Evolutionary conservation across 2,797 vertebrate genomes (phyloP).

Genomic region (Dallia pectoralis): DNA sequence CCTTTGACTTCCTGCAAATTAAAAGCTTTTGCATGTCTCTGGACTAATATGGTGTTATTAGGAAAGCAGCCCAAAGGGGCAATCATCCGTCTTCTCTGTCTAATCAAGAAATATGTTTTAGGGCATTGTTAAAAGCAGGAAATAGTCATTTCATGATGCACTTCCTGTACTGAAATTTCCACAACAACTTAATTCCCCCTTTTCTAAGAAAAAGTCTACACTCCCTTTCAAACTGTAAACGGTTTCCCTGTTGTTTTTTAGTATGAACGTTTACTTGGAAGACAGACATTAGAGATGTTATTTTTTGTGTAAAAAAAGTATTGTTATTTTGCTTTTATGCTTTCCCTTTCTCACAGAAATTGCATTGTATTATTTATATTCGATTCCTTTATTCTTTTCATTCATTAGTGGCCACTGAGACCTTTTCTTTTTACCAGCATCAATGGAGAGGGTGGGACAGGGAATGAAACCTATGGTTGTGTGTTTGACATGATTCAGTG

Average conservation of each 20-base stretch:
- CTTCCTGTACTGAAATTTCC: slow-evolving; percentile 55
- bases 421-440: slow-evolving; percentile 49
- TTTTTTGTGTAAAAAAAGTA: neutral
- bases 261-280: neutral
- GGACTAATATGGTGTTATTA: slow-evolving; percentile 44
- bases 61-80: slow-evolving; percentile 23
- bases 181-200: slow-evolving; percentile 39
- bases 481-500: slow-evolving; percentile 59
- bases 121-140: slow-evolving; percentile 68
- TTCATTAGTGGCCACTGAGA: slow-evolving; percentile 13
- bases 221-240: neutral
- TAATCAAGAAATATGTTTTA: slow-evolving; percentile 59
- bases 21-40: slow-evolving; percentile 48
- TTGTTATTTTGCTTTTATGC: neutral
- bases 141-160: slow-evolving; percentile 50
- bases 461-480: neutral
- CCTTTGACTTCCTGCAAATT: slow-evolving; percentile 62
- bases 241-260: neutral
- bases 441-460: slow-evolving; percentile 40
- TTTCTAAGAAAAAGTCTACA: neutral
- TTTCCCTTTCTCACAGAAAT: neutral
- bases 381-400: neutral
- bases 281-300: neutral
- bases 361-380: neutral
- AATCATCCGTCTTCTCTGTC: slow-evolving; percentile 1